A percentile compares a stretch with the other conserved stretches of the same genome.
phyloP scores from a whole-genome alignment of 2,888 invertebrate genomes.

The Andrena bicolor region DNA sequence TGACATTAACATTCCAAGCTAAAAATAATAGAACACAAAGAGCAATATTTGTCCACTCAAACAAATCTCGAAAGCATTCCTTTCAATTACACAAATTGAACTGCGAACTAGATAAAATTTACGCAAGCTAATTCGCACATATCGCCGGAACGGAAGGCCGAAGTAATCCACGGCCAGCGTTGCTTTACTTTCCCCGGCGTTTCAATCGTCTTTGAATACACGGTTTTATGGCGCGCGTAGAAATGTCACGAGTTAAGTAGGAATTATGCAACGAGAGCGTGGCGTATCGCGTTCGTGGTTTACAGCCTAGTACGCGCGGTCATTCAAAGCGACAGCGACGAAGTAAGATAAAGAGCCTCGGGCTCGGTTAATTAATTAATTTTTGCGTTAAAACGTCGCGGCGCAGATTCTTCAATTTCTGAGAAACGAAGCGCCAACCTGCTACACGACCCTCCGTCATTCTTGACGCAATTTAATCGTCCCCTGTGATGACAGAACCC shows the following conservation, averaged over 20 bases:
- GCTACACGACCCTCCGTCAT: neutral
- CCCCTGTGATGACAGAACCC: neutral
- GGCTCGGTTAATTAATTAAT: conserved; percentile 1
- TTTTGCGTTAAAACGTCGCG: neutral
- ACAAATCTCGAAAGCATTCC: no score
- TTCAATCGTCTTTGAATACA: neutral
- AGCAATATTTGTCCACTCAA: no score
- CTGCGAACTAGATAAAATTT: no score
- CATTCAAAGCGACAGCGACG: neutral
- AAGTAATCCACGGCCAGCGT: neutral
- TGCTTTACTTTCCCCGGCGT: neutral
- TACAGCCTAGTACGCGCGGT: neutral
- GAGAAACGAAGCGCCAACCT: neutral
- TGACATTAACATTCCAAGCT: no score
- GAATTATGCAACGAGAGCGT: conserved; percentile 1
- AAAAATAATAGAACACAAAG: no score
- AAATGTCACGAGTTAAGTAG: neutral
- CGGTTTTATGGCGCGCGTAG: neutral
- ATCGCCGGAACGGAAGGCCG: neutral
- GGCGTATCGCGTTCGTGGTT: neutral
- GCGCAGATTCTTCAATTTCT: neutral
- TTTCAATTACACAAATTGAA: no score
- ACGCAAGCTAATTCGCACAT: no score
- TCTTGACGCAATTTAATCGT: neutral
- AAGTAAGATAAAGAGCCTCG: neutral